These are phyloP conservation scores for Pocillopora meandrina DNA, from an alignment of 92 coral and sea anemone species.

Conservation along the genomic window DNA sequence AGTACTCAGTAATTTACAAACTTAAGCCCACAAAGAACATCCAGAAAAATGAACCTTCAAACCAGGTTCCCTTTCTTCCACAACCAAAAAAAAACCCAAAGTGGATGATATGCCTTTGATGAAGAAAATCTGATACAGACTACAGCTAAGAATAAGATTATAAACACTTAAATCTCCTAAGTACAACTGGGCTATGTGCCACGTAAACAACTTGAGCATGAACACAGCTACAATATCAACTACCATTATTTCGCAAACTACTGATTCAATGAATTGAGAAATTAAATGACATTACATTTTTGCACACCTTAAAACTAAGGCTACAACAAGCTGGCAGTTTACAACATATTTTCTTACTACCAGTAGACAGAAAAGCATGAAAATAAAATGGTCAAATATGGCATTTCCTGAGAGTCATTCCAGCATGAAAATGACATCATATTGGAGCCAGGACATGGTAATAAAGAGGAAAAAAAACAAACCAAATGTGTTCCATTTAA, in stretches of 20 bases:
- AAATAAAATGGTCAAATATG: background rate
- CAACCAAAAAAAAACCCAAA: background rate
- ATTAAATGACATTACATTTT: background rate
- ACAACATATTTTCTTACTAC: background rate
- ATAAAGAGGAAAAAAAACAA: background rate
- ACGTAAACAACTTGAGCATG: conserved; percentile 13
- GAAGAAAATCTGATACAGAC: background rate
- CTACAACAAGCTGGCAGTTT: background rate
- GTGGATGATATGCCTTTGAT: background rate
- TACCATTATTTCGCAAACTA: background rate
- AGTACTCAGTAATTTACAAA: background rate
- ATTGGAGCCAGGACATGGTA: background rate
- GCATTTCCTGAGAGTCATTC: background rate
- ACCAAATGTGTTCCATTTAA: background rate
- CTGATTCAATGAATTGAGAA: background rate
- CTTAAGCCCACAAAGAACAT: background rate
- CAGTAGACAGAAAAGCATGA: background rate
- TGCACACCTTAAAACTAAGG: background rate
- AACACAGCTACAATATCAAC: conserved; percentile 5
- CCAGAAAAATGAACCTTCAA: background rate
- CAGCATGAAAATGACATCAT: background rate
- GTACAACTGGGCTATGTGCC: conserved; percentile 9
- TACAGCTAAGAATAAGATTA: background rate
- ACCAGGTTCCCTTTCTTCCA: background rate
- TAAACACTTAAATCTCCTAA: conserved; percentile 1